Base-by-base conservation (phyloP, 2,888 invertebrate genomes). In the Pecten maximus region DNA sequence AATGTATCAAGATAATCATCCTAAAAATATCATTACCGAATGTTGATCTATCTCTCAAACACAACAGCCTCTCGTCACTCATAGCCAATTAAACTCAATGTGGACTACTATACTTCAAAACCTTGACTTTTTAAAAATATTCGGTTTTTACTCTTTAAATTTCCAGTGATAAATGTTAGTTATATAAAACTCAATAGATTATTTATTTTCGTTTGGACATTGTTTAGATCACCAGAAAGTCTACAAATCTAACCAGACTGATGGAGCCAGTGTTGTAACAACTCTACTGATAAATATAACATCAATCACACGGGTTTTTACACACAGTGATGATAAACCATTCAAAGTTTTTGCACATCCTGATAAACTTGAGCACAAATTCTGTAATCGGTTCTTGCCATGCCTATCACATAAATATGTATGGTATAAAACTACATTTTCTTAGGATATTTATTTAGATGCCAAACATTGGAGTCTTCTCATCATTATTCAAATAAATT, bases 21-120 rank as follows among this genome's bases (percentile, higher is more conserved):
- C 74, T 74, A 28, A 74, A 60, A 74, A 74, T 74, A 74, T 74
- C 74, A 74, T 74, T 74, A 35, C 74, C 74, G 35, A 35, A 35
- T 74, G 74, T 35, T 74, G 35, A 74, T 74, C 35, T 74, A 10
- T 74, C 74, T 74, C 16, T 60, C 60, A 23, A 2, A 6, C 6
- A 6, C 44, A 6, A 60, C 19, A n/a, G 23, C 60, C 60, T 74
- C 74, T 2, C 28, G 74, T 6, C 28, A 35, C 19, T 23, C n/a
- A 3, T n/a, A 60, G 10, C 28, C 74, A 74, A 35, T 15, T 35
- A 28, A 74, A 8, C 28, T 74, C 10, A 8, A 35, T 6, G 10
- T 74, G 19, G 10, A 12, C 8, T 28, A 35, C 0, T 12, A 12
- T 19, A 35, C 28, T 6, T 35, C 28, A 74, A 74, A 74, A 8